Evolutionary conservation across 2,888 invertebrate genomes (phyloP).

Genomic region (Scelioninae gen. 1): DNA sequence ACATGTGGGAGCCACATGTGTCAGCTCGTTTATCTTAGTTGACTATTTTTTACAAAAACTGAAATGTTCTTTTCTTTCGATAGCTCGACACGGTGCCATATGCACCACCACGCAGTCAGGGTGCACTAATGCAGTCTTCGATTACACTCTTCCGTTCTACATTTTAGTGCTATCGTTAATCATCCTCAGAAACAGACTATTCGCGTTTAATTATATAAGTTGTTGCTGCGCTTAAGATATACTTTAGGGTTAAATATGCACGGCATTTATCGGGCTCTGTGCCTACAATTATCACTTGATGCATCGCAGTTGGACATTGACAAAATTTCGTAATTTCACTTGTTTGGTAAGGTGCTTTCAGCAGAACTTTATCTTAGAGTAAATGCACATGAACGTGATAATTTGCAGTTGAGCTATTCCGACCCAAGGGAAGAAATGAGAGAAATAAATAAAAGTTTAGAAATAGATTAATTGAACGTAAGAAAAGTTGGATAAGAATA

Average conservation of each 20-base stretch:
- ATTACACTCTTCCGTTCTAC: conserved; percentile 69
- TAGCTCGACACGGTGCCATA: conserved; percentile 60
- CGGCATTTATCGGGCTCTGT: conserved; percentile 42
- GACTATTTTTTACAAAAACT: conserved; percentile 67
- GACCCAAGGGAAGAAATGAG: background rate
- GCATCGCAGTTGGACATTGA: conserved; percentile 58
- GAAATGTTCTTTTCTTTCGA: conserved; percentile 66
- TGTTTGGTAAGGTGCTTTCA: conserved; percentile 49
- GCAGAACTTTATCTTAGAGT: conserved; percentile 34
- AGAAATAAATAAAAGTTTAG: conserved; percentile 36
- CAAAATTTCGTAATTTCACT: conserved; percentile 55
- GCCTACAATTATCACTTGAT: conserved; percentile 51
- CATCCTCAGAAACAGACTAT: conserved; percentile 51
- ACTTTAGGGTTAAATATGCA: conserved; percentile 40
- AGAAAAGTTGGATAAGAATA: conserved; percentile 29
- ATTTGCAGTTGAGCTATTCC: conserved; percentile 36
- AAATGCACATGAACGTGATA: conserved; percentile 46
- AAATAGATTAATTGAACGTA: conserved; percentile 13
- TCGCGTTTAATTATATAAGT: conserved; percentile 65
- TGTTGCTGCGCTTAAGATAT: conserved; percentile 52
- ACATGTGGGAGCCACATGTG: conserved; percentile 74
- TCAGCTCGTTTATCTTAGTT: conserved; percentile 69
- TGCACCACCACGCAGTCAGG: conserved; percentile 58
- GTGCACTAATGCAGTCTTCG: conserved; percentile 69
- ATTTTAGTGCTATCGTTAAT: conserved; percentile 68